These are phyloP conservation scores for Orthonevra nobilis DNA, from an alignment of 2,888 invertebrate genomes.

Conservation along the genomic window DNA sequence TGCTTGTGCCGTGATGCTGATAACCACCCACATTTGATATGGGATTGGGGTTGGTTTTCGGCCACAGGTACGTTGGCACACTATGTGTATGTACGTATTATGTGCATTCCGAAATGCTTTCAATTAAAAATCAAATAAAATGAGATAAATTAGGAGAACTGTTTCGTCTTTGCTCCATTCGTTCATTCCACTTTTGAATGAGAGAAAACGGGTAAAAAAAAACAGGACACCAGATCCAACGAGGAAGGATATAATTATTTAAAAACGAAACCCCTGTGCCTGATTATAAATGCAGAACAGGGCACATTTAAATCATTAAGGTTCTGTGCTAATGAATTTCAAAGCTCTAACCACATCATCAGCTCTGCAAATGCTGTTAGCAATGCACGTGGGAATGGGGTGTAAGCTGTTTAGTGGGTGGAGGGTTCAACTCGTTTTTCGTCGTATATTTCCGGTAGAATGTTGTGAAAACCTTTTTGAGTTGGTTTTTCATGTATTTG, in stretches of 20 bases:
- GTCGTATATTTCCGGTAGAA: conserved; percentile 27
- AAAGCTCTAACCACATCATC: conserved; percentile 72
- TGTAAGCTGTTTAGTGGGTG: conserved; percentile 7
- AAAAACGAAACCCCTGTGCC: conserved; percentile 69
- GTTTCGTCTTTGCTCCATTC: no score
- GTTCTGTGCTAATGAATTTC: conserved; percentile 71
- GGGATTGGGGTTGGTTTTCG: conserved; percentile 17
- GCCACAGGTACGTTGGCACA: conserved; percentile 59
- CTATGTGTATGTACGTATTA: no score
- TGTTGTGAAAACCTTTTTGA: conserved; percentile 55
- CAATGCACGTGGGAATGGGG: conserved; percentile 10
- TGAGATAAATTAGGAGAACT: conserved; percentile 69
- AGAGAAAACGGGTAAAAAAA: conserved; percentile 11
- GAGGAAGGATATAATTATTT: conserved; percentile 70
- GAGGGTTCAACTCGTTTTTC: conserved; percentile 1
- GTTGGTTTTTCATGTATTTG: conserved; percentile 45
- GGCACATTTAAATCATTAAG: conserved; percentile 71
- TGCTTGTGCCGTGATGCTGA: conserved; percentile 11
- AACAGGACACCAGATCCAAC: conserved; percentile 2
- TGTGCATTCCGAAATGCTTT: conserved; percentile 69
- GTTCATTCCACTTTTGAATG: conserved; percentile 46
- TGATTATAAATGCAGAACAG: conserved; percentile 70
- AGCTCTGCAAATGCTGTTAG: conserved; percentile 69
- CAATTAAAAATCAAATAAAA: conserved; percentile 70
- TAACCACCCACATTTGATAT: no score